phyloP scores from a whole-genome alignment of 2,797 vertebrate genomes.

The Apogon hyalosoma region DNA sequence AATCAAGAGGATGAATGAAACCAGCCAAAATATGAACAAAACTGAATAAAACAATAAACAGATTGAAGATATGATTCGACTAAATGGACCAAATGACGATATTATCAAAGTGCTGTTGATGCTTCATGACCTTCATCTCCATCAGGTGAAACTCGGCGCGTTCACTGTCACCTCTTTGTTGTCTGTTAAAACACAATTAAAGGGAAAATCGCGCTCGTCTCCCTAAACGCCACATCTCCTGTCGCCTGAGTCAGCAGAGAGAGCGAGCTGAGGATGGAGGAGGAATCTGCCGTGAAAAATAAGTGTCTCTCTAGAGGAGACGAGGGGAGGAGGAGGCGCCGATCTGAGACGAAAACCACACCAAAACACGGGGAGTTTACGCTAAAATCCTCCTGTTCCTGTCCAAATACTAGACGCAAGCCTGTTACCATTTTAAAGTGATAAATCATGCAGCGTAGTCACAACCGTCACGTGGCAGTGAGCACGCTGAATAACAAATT shows the following conservation, averaged over 20 bases:
- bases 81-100: too few relatives aligned
- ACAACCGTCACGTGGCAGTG: slow-evolving; percentile 30
- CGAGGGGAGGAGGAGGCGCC: slow-evolving; percentile 6
- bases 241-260: slow-evolving; percentile 67
- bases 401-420: too few relatives aligned
- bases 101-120: too few relatives aligned
- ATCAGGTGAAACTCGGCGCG: slow-evolving; percentile 43
- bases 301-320: slow-evolving; percentile 45
- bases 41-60: too few relatives aligned
- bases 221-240: slow-evolving; percentile 50
- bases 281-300: slow-evolving; percentile 42
- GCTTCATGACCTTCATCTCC: not conserved
- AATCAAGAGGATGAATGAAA: too few relatives aligned
- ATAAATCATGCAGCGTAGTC: slow-evolving; percentile 44
- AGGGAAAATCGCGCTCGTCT: slow-evolving; percentile 28
- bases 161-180: slow-evolving; percentile 51
- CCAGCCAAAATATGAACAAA: too few relatives aligned
- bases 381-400: too few relatives aligned
- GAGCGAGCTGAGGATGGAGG: slow-evolving; percentile 22
- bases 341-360: too few relatives aligned
- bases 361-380: not conserved
- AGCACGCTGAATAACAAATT: slow-evolving; percentile 6
- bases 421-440: not conserved
- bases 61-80: too few relatives aligned
- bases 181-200: slow-evolving; percentile 77